phyloP scores from a whole-genome alignment of 2,888 invertebrate genomes.

The Hipparchia semele region DNA sequence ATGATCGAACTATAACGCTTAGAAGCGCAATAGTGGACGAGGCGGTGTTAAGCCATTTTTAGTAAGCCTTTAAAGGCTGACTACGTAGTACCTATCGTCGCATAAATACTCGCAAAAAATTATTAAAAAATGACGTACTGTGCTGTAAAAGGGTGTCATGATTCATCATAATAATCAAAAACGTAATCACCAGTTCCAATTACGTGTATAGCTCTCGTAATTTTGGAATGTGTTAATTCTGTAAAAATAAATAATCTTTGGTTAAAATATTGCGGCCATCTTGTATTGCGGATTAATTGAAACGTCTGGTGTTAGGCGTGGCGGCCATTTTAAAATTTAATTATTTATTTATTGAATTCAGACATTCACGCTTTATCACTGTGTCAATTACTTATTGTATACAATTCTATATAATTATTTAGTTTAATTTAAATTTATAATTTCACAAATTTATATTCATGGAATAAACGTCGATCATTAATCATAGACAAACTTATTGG shows the following conservation, averaged over 20 bases:
- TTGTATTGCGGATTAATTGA: slow-evolving; percentile 52
- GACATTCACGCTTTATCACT: slow-evolving; percentile 31
- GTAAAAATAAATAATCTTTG: slow-evolving; percentile 32
- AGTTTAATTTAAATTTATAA: slow-evolving; percentile 26
- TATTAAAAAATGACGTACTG: no score
- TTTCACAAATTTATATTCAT: slow-evolving; percentile 20
- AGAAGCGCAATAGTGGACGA: no score
- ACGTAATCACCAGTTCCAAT: no score
- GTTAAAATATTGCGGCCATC: slow-evolving; percentile 37
- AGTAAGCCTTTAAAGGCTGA: no score
- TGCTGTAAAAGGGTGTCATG: no score
- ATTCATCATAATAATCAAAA: no score
- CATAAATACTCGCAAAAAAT: no score
- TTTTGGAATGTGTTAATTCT: neutral
- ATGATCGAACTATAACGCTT: no score
- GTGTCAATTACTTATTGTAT: slow-evolving; percentile 30
- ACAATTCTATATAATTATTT: slow-evolving; percentile 20
- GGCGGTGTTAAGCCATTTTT: no score
- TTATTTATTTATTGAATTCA: slow-evolving; percentile 48
- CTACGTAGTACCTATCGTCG: no score
- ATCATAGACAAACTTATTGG: neutral
- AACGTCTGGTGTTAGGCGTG: slow-evolving; percentile 46
- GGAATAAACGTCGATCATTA: slow-evolving; percentile 20
- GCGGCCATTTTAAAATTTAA: slow-evolving; percentile 50
- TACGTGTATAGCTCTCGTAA: no score